Conservation (phyloP, 2,797 vertebrate species). For the Botia kubotai region DNA sequence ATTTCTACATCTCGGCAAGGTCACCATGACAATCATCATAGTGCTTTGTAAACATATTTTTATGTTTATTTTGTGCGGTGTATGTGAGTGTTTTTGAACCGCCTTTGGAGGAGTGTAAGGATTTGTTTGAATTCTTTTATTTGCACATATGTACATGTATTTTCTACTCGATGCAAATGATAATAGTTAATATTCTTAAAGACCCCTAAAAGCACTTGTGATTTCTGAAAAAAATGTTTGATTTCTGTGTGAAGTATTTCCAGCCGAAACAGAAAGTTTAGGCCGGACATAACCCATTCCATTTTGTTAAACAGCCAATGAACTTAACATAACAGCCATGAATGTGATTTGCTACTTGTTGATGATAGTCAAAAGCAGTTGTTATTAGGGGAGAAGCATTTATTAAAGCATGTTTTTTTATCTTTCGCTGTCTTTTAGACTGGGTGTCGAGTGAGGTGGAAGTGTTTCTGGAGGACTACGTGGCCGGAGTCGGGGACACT, state of each 20-base stretch:
- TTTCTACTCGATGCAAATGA: neutral
- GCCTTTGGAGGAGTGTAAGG: neutral
- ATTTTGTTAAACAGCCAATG: too few relatives aligned
- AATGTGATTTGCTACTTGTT: too few relatives aligned
- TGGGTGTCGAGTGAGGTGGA: slow-evolving; percentile 78
- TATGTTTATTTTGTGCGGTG: slow-evolving; percentile 34
- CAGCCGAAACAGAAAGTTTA: too few relatives aligned
- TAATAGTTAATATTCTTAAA: neutral
- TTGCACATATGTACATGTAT: neutral
- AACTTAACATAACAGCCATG: too few relatives aligned
- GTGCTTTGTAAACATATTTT: slow-evolving; percentile 35
- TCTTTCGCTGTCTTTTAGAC: slow-evolving; percentile 72
- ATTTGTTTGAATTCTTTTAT: neutral
- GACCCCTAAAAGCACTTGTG: too few relatives aligned
- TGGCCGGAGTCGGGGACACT: slow-evolving; percentile 86
- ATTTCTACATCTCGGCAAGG: slow-evolving; percentile 30
- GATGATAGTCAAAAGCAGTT: too few relatives aligned
- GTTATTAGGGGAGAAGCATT: too few relatives aligned
- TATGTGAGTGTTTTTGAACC: slow-evolving; percentile 1
- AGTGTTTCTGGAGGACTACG: slow-evolving; percentile 83
- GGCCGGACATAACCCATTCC: too few relatives aligned
- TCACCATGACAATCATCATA: slow-evolving; percentile 17
- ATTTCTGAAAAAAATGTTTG: too few relatives aligned
- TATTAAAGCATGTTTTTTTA: too few relatives aligned
- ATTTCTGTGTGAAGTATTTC: too few relatives aligned